Conservation (phyloP, 2,888 invertebrate genomes). For the Dexiosoma caninum region DNA sequence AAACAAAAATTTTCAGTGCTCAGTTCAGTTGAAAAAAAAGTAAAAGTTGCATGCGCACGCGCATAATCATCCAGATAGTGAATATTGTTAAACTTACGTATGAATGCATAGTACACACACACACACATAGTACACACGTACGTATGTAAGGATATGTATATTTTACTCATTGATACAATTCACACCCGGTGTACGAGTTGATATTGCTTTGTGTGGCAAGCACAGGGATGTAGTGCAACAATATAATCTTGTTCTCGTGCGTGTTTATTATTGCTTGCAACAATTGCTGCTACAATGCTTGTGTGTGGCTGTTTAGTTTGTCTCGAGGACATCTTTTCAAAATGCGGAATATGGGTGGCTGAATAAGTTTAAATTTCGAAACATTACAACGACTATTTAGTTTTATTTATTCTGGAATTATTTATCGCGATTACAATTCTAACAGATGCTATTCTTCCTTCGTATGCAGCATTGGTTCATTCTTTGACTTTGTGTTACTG, state of each 20-base stretch:
- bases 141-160: no score
- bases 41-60: constrained; percentile 62
- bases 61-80: constrained; percentile 50
- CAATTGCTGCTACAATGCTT: constrained; percentile 50
- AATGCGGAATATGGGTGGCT: constrained; percentile 65
- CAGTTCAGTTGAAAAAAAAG: constrained; percentile 48
- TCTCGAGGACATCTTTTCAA: constrained; percentile 57
- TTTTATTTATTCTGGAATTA: constrained; percentile 30
- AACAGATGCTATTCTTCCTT: constrained; percentile 51
- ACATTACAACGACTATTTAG: constrained; percentile 34
- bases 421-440: constrained; percentile 64
- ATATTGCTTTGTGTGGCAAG: constrained; percentile 30
- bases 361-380: constrained; percentile 46
- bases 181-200: constrained; percentile 54
- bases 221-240: constrained; percentile 46
- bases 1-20: background rate
- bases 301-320: constrained; percentile 33
- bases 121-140: no score
- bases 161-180: constrained; percentile 40
- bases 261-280: constrained; percentile 60
- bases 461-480: background rate
- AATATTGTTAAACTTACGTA: constrained; percentile 33
- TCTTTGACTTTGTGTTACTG: background rate
- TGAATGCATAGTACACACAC: no score
- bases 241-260: constrained; percentile 56